phyloP scores from a whole-genome alignment of 2,797 vertebrate species.

The Neosilurus hyrtlii region DNA sequence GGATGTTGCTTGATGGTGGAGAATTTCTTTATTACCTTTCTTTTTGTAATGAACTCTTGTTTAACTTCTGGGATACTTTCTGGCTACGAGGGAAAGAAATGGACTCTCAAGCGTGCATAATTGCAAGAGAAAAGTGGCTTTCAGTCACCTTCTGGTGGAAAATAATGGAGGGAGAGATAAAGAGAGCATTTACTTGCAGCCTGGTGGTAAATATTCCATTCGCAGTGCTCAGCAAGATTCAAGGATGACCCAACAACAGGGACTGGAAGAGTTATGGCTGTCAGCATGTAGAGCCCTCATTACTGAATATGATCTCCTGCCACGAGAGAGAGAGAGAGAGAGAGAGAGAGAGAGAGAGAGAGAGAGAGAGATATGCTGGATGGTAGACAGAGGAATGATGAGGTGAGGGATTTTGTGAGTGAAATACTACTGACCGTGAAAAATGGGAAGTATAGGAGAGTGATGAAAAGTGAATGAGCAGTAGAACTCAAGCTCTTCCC shows the following conservation, averaged over 20 bases:
- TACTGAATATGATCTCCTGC: slow-evolving; percentile 50
- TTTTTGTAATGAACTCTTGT: not conserved
- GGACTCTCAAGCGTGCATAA: not conserved
- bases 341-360: not conserved
- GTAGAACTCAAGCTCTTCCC: not conserved
- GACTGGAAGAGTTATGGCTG: slow-evolving; percentile 48
- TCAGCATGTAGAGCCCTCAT: slow-evolving; percentile 50
- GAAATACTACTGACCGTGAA: slow-evolving; percentile 21
- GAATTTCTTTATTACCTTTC: not conserved
- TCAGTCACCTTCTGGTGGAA: slow-evolving; percentile 9
- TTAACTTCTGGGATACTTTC: not conserved
- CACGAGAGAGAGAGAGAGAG: slow-evolving; percentile 7
- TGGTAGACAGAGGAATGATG: not conserved
- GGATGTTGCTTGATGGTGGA: not conserved
- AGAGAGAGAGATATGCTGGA: not conserved
- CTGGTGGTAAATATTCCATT: slow-evolving; percentile 37
- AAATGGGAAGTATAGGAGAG: slow-evolving; percentile 29
- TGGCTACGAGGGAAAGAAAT: not conserved
- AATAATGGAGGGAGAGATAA: not conserved
- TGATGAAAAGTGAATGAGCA: slow-evolving; percentile 27
- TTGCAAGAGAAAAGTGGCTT: not conserved
- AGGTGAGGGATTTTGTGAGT: slow-evolving; percentile 9
- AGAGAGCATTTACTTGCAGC: slow-evolving; percentile 22
- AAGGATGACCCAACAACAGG: slow-evolving; percentile 48
- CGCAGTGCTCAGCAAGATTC: slow-evolving; percentile 42